Evolutionary conservation across 2,113 vertebrate species (phyloP).

Genomic region (Catharus minimus): DNA sequence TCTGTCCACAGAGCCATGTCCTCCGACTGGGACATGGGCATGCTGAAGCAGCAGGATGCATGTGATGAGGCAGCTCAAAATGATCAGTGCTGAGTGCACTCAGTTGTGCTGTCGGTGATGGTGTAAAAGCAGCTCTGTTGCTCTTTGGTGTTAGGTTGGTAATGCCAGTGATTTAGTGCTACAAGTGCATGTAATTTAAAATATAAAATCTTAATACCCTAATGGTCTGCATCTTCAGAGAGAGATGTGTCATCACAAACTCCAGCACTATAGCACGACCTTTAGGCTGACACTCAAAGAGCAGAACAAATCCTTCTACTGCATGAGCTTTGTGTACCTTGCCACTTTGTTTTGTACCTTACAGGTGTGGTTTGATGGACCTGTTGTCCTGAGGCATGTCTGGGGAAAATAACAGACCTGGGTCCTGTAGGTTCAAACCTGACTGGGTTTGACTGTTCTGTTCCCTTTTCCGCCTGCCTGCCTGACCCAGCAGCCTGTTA

Average conservation of each 20-base stretch:
- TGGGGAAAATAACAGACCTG: background rate
- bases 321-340: background rate
- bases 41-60: background rate
- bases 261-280: background rate
- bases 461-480: background rate
- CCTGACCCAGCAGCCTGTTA: background rate
- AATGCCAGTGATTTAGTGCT: background rate
- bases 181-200: background rate
- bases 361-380: background rate
- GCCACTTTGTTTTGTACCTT: background rate
- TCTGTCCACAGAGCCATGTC: background rate
- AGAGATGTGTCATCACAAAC: background rate
- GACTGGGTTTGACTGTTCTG: background rate
- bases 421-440: background rate
- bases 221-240: background rate
- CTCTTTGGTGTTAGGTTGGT: accelerated
- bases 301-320: background rate
- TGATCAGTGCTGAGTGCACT: background rate
- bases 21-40: background rate
- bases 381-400: background rate
- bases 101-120: background rate
- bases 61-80: background rate
- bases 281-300: background rate
- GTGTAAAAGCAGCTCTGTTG: background rate
- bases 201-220: background rate